Evolutionary conservation across 23 tunicate species (phyloP).

Genomic region (Clavelina lepadiformis): DNA sequence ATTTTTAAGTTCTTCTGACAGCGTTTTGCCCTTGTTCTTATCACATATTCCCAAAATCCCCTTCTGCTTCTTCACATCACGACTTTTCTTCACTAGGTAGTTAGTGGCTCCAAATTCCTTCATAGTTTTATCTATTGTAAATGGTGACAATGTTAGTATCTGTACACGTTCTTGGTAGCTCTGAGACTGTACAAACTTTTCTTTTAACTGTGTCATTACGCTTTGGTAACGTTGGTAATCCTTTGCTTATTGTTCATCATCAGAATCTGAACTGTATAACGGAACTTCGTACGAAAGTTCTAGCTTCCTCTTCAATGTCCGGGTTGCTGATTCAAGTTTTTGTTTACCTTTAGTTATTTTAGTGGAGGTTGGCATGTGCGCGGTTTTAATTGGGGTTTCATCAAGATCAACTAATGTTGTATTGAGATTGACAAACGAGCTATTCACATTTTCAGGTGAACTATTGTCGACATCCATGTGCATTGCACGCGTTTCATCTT

Average conservation of each 20-base stretch:
- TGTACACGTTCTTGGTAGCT: conserved; percentile 5
- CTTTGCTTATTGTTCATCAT: neutral
- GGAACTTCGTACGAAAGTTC: conserved; percentile 1
- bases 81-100: conserved; percentile 13
- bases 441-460: too few species aligned
- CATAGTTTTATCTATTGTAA: conserved; percentile 18
- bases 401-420: neutral
- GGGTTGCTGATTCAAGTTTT: conserved; percentile 2
- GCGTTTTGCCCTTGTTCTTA: conserved; percentile 2
- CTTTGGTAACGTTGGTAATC: neutral
- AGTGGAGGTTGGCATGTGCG: neutral
- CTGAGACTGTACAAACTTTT: conserved; percentile 2
- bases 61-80: conserved; percentile 1
- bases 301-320: conserved; percentile 2
- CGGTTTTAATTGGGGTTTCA: conserved; percentile 6
- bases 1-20: neutral
- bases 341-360: conserved; percentile 1
- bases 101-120: conserved; percentile 6
- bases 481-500: too few species aligned
- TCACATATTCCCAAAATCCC: conserved; percentile 1
- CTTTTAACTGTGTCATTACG: conserved; percentile 1
- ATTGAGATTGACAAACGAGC: too few species aligned
- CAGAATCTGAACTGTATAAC: conserved; percentile 1
- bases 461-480: too few species aligned
- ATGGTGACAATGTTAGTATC: conserved; percentile 15